Percentiles rank a stretch among this genome's conserved stretches.
Evolutionary conservation across 2,113 vertebrate genomes (phyloP).

Genomic region (Uropsilus gracilis): DNA sequence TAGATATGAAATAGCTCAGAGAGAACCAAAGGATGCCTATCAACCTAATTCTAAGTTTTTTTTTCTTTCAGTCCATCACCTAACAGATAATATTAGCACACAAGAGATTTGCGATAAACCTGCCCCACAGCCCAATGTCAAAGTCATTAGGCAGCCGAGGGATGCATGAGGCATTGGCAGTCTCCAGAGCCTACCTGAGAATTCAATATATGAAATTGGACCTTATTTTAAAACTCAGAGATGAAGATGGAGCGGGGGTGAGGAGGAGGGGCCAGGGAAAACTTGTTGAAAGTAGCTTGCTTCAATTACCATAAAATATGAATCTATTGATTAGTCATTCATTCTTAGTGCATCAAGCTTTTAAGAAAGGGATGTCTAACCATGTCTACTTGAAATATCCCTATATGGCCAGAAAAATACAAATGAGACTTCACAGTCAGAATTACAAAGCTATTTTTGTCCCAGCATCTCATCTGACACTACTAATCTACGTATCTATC

Average conservation of each 20-base stretch:
- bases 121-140: neutral
- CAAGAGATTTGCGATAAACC: too few species aligned
- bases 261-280: rapidly evolving
- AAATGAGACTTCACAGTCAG: conserved; percentile 42
- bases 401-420: neutral
- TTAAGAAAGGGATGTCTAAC: neutral
- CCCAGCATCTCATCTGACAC: neutral
- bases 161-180: neutral
- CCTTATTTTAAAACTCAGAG: neutral
- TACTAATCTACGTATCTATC: neutral
- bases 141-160: neutral
- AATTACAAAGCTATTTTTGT: conserved; percentile 40
- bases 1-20: neutral
- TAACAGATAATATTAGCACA: neutral
- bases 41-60: neutral
- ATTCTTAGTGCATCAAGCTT: neutral
- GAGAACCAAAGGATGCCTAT: neutral
- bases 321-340: neutral
- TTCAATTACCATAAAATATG: neutral
- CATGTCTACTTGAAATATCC: neutral
- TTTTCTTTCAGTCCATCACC: neutral
- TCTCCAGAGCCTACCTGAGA: neutral
- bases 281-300: neutral
- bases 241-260: rapidly evolving
- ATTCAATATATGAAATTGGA: neutral